Conservation (phyloP, 64 coral and sea anemone genomes). For the Cladopsammia gracilis region DNA sequence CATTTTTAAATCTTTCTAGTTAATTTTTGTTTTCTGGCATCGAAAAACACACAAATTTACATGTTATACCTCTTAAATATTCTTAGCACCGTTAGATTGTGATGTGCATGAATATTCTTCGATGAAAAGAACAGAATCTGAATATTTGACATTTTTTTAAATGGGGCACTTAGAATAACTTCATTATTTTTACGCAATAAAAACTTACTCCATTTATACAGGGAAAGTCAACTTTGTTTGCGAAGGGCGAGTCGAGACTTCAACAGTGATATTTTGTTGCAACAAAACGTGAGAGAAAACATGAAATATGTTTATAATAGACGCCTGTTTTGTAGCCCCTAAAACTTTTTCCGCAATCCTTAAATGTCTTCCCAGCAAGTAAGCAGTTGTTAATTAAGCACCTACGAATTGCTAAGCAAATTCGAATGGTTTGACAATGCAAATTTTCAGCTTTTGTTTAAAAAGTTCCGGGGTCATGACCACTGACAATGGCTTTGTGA, state of each 20-base stretch:
- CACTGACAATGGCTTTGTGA: not conserved
- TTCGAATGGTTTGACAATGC: constrained; percentile 14
- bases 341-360: constrained; percentile 30
- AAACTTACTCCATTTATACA: not conserved
- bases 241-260: not conserved
- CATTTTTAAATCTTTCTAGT: not conserved
- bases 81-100: not conserved
- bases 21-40: not conserved
- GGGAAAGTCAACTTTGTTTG: constrained; percentile 34
- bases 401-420: not conserved
- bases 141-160: constrained; percentile 10
- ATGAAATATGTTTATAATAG: not conserved
- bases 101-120: not conserved
- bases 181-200: not conserved
- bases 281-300: not conserved
- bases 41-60: not conserved
- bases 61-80: not conserved
- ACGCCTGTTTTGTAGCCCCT: not conserved
- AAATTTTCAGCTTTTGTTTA: constrained; percentile 52
- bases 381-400: constrained; percentile 24
- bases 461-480: constrained; percentile 28
- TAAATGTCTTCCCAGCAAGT: not conserved
- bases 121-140: not conserved
- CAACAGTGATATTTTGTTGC: constrained; percentile 30
- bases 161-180: not conserved